Percentiles rank a stretch among this genome's conserved stretches.
phyloP scores from a whole-genome alignment of 2,113 vertebrate genomes.

The Motacilla alba region DNA sequence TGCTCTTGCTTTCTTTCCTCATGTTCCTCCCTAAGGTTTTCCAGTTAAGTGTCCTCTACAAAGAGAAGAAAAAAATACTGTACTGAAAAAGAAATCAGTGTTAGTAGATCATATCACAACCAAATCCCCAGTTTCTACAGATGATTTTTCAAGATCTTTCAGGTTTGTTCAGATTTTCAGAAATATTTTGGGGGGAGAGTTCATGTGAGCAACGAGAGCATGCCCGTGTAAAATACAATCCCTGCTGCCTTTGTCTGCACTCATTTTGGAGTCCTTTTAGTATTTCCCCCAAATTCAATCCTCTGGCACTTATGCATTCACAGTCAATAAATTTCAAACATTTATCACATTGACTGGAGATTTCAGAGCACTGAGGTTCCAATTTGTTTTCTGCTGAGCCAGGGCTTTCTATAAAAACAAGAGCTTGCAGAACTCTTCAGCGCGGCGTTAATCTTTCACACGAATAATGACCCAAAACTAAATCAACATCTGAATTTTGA shows the following conservation, averaged over 20 bases:
- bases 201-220: too few species aligned
- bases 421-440: not conserved
- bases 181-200: not conserved
- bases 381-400: conserved; percentile 17
- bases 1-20: not conserved
- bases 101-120: not conserved
- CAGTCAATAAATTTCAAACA: not conserved
- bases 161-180: not conserved
- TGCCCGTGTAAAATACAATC: not conserved
- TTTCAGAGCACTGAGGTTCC: not conserved
- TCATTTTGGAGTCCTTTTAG: not conserved
- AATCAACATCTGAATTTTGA: not conserved
- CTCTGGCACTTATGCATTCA: not conserved
- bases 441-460: not conserved
- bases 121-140: not conserved
- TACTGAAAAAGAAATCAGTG: not conserved
- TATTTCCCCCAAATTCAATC: not conserved
- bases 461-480: not conserved
- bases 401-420: not conserved
- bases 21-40: not conserved
- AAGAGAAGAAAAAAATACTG: not conserved
- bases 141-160: not conserved
- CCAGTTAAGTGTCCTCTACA: not conserved
- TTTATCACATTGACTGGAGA: not conserved
- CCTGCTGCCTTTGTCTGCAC: not conserved